phyloP scores from a whole-genome alignment of 2,113 vertebrate species.

The Plecturocebus donacophilus region DNA sequence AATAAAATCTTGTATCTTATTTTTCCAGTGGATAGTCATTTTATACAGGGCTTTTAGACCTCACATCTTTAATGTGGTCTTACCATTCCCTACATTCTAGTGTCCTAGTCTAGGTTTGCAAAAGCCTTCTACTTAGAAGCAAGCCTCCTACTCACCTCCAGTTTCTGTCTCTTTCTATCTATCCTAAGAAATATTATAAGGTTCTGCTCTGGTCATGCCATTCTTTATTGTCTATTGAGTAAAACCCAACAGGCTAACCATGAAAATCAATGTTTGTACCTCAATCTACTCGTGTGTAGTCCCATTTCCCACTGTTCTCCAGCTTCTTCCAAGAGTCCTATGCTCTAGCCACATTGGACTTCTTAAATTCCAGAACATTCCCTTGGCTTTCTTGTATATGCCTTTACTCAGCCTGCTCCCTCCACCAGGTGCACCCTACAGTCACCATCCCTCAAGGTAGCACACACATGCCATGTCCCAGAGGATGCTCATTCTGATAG shows the following conservation, averaged over 20 bases:
- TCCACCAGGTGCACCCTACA: background rate
- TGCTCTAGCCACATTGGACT: background rate
- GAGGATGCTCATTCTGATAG: background rate
- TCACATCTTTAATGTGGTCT: background rate
- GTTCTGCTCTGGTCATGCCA: background rate
- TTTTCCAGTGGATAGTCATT: background rate
- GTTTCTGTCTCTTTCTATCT: background rate
- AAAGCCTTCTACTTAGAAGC: background rate
- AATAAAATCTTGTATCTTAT: background rate
- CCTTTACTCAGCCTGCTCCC: background rate
- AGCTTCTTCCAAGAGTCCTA: background rate
- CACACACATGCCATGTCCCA: rapidly evolving
- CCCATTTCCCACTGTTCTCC: background rate
- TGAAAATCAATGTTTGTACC: background rate
- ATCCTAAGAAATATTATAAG: background rate
- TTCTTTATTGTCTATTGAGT: background rate
- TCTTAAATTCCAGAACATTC: background rate
- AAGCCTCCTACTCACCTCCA: background rate
- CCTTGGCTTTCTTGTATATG: background rate
- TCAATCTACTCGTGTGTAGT: background rate
- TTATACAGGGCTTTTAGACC: background rate
- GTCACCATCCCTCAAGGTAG: background rate
- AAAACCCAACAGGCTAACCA: background rate
- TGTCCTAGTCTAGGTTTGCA: background rate
- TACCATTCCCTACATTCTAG: background rate